These are phyloP conservation scores for Erpetoichthys calabaricus DNA, from an alignment of 2,797 vertebrate genomes.

Conservation along the genomic window DNA sequence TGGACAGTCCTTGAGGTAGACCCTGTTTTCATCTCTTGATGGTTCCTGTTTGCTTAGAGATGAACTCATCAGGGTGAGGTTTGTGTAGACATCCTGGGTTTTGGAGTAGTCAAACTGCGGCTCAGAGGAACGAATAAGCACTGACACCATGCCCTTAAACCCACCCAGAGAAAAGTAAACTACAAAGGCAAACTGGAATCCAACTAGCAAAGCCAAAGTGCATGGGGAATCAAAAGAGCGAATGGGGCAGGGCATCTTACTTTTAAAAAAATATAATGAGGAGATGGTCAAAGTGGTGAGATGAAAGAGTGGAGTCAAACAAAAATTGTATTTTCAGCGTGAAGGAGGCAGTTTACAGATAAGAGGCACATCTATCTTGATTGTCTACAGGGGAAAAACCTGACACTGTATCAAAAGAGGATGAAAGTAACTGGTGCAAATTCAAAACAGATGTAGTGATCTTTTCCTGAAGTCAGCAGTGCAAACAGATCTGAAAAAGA, in stretches of 20 bases:
- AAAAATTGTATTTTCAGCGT: too few species aligned
- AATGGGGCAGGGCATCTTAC: not conserved
- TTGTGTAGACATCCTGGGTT: constrained; percentile 83
- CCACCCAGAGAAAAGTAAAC: constrained; percentile 91
- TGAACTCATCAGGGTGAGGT: constrained; percentile 65
- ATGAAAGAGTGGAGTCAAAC: too few species aligned
- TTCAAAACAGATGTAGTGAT: too few species aligned
- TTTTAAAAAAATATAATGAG: too few species aligned
- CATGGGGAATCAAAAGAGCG: constrained; percentile 68
- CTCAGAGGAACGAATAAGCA: constrained; percentile 63
- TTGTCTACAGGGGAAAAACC: too few species aligned
- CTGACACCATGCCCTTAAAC: constrained; percentile 74
- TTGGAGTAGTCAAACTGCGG: constrained; percentile 79
- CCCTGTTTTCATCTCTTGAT: constrained; percentile 31
- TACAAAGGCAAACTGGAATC: constrained; percentile 91
- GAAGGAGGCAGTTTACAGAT: too few species aligned
- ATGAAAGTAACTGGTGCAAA: too few species aligned
- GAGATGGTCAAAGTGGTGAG: too few species aligned
- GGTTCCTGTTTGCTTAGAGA: constrained; percentile 44
- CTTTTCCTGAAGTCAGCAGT: too few species aligned
- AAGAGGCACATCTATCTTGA: too few species aligned
- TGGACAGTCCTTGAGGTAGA: constrained; percentile 58
- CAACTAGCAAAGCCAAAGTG: constrained; percentile 74
- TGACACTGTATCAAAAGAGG: too few species aligned
- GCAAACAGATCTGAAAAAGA: too few species aligned